A percentile compares a stretch with the other conserved stretches of the same genome.
phyloP scores from a whole-genome alignment of 2,888 invertebrate species.

The Ophraella communa region DNA sequence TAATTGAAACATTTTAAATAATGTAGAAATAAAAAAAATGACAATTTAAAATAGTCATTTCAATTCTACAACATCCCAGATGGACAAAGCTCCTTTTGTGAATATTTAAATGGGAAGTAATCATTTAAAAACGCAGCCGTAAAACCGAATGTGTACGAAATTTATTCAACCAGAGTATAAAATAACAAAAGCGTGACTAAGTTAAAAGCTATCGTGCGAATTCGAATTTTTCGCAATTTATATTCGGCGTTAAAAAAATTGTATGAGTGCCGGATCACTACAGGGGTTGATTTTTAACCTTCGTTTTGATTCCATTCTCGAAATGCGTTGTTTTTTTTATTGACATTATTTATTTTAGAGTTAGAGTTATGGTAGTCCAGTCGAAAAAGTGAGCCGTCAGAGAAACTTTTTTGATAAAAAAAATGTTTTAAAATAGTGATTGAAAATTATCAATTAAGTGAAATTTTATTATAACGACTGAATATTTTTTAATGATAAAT shows the following conservation, averaged over 20 bases:
- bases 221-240: background rate
- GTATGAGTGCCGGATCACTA: background rate
- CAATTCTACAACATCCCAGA: background rate
- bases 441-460: too few species aligned
- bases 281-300: background rate
- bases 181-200: conserved; percentile 7
- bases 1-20: too few species aligned
- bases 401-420: too few species aligned
- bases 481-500: too few species aligned
- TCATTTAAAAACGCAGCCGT: background rate
- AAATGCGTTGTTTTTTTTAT: background rate
- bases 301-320: background rate
- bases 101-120: background rate
- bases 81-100: background rate
- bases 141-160: background rate
- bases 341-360: too few species aligned
- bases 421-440: too few species aligned
- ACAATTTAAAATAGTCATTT: too few species aligned
- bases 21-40: too few species aligned
- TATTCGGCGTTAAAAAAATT: background rate
- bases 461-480: too few species aligned
- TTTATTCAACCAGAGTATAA: conserved; percentile 9
- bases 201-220: conserved; percentile 2
- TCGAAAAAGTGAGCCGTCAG: too few species aligned
- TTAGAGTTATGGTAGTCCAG: too few species aligned